Base-by-base conservation (phyloP, 2,888 invertebrate species). In the Nematopogon swammerdamellus region DNA sequence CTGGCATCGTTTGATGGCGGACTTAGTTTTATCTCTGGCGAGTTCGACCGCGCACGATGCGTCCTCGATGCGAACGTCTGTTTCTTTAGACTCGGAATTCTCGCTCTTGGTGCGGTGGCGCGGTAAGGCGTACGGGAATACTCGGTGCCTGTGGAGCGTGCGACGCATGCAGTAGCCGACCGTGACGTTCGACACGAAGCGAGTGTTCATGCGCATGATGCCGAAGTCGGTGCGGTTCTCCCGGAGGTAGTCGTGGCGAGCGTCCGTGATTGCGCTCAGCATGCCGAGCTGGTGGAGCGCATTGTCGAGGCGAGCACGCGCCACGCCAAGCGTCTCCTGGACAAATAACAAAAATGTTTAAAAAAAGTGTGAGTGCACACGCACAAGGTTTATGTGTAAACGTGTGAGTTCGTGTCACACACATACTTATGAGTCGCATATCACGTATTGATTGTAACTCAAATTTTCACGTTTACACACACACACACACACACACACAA, bases 91-190 rank as follows among this genome's bases (percentile, higher is more conserved):
- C 56, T 85, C 85, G 5, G 84, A 83, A 64, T 85, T 85, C 61
- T 84, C 85, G 62, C 85, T 85, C 67, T 82, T 82, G 56, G 84
- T 84, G 64, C 84, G 71, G 59, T 82, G 82, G 55, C 85, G 67
- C 45, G 82, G 81, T 55, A 82, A 59, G 46, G 76, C 71, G 62
- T 85, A 85, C 2, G 85, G 85, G 61, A 82, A 83, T 54, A 82
- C 80, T 60, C 85, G 73, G 67, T 80, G 80, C 59, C 82, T 81
- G 50, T 74, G 76, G 45, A 80, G 65, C 42, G 76, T 65, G 54
- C 81, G 68, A 58, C 80, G 77, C 71, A 84, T 81, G 59, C 82
- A 80, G 61, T 82, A 83, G 6, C 84, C 84, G 55, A 85, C 82
- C 17, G 84, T 83, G 50, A 85, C 84, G 60, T 84, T 84, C 48